These are phyloP conservation scores for Montipora efflorescens DNA, from an alignment of 64 coral and sea anemone species.

Conservation along the genomic window DNA sequence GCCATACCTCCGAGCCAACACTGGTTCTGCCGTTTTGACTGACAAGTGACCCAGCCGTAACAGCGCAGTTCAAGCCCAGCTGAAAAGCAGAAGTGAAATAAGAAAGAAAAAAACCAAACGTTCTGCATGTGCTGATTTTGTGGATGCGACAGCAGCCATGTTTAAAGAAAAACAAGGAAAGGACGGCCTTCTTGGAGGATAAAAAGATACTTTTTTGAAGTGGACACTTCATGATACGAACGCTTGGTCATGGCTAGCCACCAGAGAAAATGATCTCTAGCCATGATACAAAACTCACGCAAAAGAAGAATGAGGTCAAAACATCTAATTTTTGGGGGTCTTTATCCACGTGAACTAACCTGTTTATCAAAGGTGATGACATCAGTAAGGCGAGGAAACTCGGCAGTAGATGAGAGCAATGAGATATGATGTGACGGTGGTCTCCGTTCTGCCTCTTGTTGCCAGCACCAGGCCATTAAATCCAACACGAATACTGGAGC, in stretches of 20 bases:
- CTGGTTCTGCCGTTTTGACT: conserved; percentile 78
- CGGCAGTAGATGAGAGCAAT: conserved; percentile 73
- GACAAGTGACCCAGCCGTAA: conserved; percentile 91
- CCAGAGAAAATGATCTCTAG: no score
- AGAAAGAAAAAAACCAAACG: background rate
- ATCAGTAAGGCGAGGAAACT: conserved; percentile 95
- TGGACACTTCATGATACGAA: no score
- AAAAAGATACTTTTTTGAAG: no score
- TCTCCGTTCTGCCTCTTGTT: conserved; percentile 87
- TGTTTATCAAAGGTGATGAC: conserved; percentile 96
- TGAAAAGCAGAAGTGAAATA: background rate
- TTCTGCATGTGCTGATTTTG: no score
- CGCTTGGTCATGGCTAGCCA: no score
- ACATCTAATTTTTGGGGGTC: background rate
- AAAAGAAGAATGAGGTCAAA: no score
- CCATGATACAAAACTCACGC: no score
- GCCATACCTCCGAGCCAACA: conserved; percentile 94
- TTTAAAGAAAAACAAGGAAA: no score
- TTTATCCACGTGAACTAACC: background rate
- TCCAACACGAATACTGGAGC: conserved; percentile 92
- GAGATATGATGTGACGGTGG: conserved; percentile 84
- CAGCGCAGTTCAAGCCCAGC: conserved; percentile 82
- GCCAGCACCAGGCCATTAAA: conserved; percentile 97
- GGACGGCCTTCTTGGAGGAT: no score
- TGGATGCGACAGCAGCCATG: no score